Evolutionary conservation across 2,113 vertebrate genomes (phyloP), one percentile per base, ranked within the genome.

Genomic region (Monarcha castaneiventris): DNA sequence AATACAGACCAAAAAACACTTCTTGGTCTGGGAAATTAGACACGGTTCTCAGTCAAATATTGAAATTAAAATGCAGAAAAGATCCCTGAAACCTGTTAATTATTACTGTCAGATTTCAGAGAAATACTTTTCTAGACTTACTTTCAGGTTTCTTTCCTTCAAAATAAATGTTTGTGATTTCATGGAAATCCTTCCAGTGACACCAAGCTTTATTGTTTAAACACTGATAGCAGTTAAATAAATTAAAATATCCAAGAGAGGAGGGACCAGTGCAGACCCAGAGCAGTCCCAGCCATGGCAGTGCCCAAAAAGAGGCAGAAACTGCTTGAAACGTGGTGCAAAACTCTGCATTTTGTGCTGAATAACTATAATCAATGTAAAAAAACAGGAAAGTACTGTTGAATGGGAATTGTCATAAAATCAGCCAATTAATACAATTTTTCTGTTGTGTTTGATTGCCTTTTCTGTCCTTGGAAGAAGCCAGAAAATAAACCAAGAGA

Each of bases 381-480:
- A 78, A 74, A 69, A 74, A 59, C 64, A 76, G 48, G 39, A 74
- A 71, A 69, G 62, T 17, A 6, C 30, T 13, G 23, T 32, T 68
- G 83, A 83, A 49, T 90, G 72, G 76, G 46, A 85, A 84, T 41
- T 10, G 7, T 71, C 63, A 9, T 67, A 48, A 64, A 62, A 91
- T 85, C 69, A 68, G 84, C 39, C 74, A 64, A 89, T 95, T 93
- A 93, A 93, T 94, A 61, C 66, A 20, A 39, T 76, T 90, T 87
- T 90, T 85, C 84, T 83, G 44, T 80, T 85, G 75, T 26, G 1
- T 95, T 86, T 79, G 78, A 66, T 95, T 94, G 90, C 79, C 66
- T 97, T 93, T 93, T 93, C 81, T 88, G 52, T 27, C 89, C 75
- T 93, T 78, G 44, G 64, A 82, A 94, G 68, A 64, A 94, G 85